Percentiles rank a stretch among this genome's conserved stretches.
Evolutionary conservation across 1,140 invertebrate species (phyloP).

Genomic region (Drosophila ohnishii): DNA sequence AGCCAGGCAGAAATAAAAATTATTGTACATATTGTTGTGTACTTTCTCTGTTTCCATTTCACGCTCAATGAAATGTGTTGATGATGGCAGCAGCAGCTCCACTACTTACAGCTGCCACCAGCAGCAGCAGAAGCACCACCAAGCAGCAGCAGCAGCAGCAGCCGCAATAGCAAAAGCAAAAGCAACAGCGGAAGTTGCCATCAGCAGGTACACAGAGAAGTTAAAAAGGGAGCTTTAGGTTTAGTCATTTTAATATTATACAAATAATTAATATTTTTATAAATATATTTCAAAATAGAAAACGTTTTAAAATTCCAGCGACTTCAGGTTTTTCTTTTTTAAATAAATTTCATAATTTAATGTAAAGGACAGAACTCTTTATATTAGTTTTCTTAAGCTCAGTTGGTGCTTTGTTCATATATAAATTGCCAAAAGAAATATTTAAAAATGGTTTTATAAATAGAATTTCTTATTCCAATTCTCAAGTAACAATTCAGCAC

Average conservation of each 20-base stretch:
- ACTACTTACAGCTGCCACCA: constrained; percentile 23
- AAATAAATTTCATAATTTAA: too few relatives aligned
- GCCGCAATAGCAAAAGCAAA: constrained; percentile 28
- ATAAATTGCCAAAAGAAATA: too few relatives aligned
- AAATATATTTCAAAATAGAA: neutral
- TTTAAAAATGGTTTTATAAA: too few relatives aligned
- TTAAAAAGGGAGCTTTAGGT: neutral
- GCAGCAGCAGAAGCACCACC: constrained; percentile 18
- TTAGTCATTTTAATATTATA: neutral
- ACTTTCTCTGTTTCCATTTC: constrained; percentile 83
- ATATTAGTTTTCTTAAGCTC: too few relatives aligned
- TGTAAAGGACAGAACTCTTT: too few relatives aligned
- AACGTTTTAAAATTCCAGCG: neutral
- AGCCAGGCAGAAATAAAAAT: constrained; percentile 60
- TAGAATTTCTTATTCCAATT: neutral
- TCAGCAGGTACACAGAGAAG: constrained; percentile 55
- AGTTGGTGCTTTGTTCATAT: too few relatives aligned
- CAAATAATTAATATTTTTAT: too few relatives aligned
- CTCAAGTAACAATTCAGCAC: neutral
- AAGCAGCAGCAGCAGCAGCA: constrained; percentile 21
- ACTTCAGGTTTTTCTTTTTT: neutral
- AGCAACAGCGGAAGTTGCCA: constrained; percentile 72
- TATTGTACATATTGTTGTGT: constrained; percentile 65
- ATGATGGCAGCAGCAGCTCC: constrained; percentile 64
- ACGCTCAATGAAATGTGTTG: constrained; percentile 82